A percentile compares a stretch with the other conserved stretches of the same genome.
phyloP scores from a whole-genome alignment of 2,888 invertebrate species.

The Cataglyphis livida region DNA sequence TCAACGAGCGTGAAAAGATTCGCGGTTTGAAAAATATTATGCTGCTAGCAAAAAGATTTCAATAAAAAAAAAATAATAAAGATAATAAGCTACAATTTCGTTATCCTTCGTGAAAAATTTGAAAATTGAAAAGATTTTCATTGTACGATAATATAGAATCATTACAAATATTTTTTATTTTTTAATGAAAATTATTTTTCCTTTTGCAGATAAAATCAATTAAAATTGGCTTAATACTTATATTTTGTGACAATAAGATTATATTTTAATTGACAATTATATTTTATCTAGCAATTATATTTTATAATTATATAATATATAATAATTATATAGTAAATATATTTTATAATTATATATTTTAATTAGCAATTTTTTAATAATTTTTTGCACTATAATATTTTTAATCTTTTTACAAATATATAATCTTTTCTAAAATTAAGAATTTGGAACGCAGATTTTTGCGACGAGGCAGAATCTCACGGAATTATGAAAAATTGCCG shows the following conservation, averaged over 20 bases:
- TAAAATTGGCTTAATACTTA: not conserved
- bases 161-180: not conserved
- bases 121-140: not conserved
- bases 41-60: not conserved
- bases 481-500: not conserved
- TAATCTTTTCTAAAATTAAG: not conserved
- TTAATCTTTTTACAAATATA: not conserved
- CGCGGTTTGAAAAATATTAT: not conserved
- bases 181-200: not conserved
- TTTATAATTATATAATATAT: not conserved
- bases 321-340: not conserved
- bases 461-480: not conserved
- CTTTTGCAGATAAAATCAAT: not conserved
- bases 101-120: not conserved
- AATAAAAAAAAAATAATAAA: not conserved
- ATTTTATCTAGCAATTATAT: too few species aligned
- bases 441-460: not conserved
- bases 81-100: not conserved
- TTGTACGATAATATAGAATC: not conserved
- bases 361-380: not conserved
- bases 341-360: not conserved
- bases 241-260: not conserved
- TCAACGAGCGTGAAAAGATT: constrained; percentile 33
- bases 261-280: not conserved
- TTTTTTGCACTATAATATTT: not conserved